Percentiles rank a stretch among this genome's conserved stretches.
Conservation (phyloP, 23 tunicate genomes). For the Trididemnum nubilum region DNA sequence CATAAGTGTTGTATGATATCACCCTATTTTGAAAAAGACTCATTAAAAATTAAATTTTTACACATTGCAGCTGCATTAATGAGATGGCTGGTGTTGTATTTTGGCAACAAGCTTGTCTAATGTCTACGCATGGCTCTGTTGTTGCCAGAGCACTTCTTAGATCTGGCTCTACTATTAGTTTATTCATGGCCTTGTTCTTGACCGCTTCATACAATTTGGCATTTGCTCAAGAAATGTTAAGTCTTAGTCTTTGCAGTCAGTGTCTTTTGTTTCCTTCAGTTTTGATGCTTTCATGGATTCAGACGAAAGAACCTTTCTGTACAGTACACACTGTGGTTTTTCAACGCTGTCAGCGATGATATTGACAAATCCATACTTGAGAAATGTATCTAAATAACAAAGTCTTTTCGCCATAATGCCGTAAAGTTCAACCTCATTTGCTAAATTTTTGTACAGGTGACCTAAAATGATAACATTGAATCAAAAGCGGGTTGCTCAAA, state of each 20-base stretch:
- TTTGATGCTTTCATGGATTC: conserved; percentile 5
- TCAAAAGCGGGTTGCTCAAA: too few species aligned
- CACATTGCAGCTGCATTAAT: not conserved
- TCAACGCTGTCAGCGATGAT: not conserved
- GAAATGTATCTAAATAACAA: too few species aligned
- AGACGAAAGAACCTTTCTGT: not conserved
- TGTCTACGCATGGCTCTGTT: conserved; percentile 31
- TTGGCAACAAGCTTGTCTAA: conserved; percentile 30
- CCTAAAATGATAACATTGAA: too few species aligned
- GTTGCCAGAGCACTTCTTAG: conserved; percentile 21
- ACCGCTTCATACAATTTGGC: too few species aligned
- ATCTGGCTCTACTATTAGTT: conserved; percentile 32
- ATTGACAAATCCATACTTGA: not conserved
- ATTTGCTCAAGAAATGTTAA: too few species aligned
- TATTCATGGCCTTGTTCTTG: conserved; percentile 23
- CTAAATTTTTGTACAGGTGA: too few species aligned
- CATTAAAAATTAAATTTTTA: too few species aligned
- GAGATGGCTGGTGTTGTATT: conserved; percentile 32
- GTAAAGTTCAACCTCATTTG: too few species aligned
- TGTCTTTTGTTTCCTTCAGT: too few species aligned
- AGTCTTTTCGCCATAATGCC: too few species aligned
- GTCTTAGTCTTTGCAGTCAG: too few species aligned
- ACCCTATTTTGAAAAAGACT: not conserved
- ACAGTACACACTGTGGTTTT: conserved; percentile 13
- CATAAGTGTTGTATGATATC: not conserved